Conservation (phyloP, 2,888 invertebrate genomes). For the Spodoptera exigua region DNA sequence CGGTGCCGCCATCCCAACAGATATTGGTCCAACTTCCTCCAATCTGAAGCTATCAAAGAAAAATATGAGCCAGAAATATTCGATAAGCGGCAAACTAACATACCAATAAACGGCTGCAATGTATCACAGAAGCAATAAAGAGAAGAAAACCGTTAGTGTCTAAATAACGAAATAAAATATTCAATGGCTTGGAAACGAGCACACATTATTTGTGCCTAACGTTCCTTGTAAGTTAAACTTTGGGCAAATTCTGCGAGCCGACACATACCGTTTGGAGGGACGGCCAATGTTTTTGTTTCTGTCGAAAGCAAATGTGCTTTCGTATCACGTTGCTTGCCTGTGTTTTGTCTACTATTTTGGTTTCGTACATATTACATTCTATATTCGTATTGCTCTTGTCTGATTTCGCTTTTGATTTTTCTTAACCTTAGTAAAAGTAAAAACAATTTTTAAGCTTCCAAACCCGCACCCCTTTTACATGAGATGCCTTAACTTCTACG, state of each 20-base stretch:
- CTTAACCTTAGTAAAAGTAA: too few relatives aligned
- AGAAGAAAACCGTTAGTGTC: constrained; percentile 54
- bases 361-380: too few relatives aligned
- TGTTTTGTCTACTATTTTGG: too few relatives aligned
- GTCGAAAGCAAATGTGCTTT: too few relatives aligned
- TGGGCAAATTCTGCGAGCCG: constrained; percentile 44
- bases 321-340: too few relatives aligned
- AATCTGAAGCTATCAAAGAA: constrained; percentile 45
- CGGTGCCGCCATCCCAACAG: constrained; percentile 8
- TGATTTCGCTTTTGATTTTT: background rate
- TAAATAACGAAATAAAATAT: constrained; percentile 68
- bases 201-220: constrained; percentile 60
- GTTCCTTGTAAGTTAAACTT: constrained; percentile 63
- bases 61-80: constrained; percentile 49
- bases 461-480: too few relatives aligned
- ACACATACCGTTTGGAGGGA: constrained; percentile 13
- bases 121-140: constrained; percentile 53
- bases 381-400: too few relatives aligned
- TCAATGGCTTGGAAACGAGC: constrained; percentile 66
- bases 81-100: constrained; percentile 39
- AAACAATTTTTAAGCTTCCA: too few relatives aligned
- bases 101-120: constrained; percentile 51
- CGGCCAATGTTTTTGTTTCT: background rate
- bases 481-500: too few relatives aligned
- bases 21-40: constrained; percentile 40